Evolutionary conservation across 2,797 vertebrate species (phyloP).

Genomic region (Falco naumanni): DNA sequence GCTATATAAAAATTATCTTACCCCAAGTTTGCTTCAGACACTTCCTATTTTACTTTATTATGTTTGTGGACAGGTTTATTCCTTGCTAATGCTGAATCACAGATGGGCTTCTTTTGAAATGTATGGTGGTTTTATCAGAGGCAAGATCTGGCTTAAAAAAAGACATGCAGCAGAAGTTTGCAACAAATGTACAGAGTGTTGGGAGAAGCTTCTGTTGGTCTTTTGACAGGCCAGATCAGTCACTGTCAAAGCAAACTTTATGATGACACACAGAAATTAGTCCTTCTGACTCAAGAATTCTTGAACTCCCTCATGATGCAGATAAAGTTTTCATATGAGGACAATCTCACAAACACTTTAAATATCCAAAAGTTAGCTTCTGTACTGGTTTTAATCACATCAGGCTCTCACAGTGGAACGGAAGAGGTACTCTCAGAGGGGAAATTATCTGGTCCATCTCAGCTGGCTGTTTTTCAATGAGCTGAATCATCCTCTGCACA

Average conservation of each 20-base stretch:
- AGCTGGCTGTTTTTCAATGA: background rate
- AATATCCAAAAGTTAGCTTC: background rate
- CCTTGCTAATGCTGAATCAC: background rate
- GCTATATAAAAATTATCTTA: background rate
- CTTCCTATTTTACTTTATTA: background rate
- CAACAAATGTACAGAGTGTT: background rate
- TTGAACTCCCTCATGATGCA: background rate
- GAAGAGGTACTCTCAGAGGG: background rate
- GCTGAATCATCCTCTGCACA: background rate
- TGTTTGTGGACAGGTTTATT: background rate
- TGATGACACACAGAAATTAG: background rate
- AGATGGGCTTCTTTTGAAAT: background rate
- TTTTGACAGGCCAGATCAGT: background rate
- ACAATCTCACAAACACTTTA: background rate
- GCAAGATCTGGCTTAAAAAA: background rate
- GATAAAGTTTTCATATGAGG: background rate
- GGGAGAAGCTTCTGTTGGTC: background rate
- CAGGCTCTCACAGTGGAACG: background rate
- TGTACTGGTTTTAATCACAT: background rate
- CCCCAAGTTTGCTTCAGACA: background rate
- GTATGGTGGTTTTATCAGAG: background rate
- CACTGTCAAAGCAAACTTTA: background rate
- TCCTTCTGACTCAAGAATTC: background rate
- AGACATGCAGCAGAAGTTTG: rapidly evolving
- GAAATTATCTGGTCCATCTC: background rate